Conservation (phyloP, 2,113 vertebrate genomes). For the Sakesphorus luctuosus region DNA sequence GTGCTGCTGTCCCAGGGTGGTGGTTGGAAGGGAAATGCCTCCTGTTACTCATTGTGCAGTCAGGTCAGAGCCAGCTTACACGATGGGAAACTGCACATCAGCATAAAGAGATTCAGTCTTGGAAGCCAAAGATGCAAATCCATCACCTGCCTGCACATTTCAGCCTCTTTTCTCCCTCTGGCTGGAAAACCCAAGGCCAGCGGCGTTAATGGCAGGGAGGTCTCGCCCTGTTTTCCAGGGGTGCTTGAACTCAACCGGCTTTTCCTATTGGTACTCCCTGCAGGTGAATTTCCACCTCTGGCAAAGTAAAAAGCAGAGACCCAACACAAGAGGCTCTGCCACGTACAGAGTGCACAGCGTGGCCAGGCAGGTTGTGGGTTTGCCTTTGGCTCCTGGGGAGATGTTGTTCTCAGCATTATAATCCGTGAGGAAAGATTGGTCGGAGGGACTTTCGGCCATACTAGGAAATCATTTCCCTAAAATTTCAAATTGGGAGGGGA, state of each 20-base stretch:
- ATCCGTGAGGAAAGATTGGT: not conserved
- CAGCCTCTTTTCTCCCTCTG: not conserved
- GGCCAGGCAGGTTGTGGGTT: not conserved
- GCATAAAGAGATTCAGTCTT: not conserved
- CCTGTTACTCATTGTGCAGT: conserved; percentile 19
- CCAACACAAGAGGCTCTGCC: not conserved
- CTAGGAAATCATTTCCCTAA: not conserved
- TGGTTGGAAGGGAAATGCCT: conserved; percentile 33
- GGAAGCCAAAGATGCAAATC: not conserved
- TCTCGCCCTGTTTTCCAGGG: not conserved
- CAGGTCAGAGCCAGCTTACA: not conserved
- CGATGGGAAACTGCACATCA: not conserved
- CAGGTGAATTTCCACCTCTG: not conserved
- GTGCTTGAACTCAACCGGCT: not conserved
- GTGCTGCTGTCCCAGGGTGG: conserved; percentile 23
- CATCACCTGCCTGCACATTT: not conserved
- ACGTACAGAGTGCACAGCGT: not conserved
- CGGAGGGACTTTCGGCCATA: not conserved
- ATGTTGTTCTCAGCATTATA: not conserved
- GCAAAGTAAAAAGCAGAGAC: not conserved
- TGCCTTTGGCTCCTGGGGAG: not conserved
- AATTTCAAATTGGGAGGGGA: not conserved
- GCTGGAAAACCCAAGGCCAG: not conserved
- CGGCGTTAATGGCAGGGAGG: not conserved
- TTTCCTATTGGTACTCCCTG: not conserved